Conservation (phyloP, 2,888 invertebrate species). For the Phania funesta region DNA sequence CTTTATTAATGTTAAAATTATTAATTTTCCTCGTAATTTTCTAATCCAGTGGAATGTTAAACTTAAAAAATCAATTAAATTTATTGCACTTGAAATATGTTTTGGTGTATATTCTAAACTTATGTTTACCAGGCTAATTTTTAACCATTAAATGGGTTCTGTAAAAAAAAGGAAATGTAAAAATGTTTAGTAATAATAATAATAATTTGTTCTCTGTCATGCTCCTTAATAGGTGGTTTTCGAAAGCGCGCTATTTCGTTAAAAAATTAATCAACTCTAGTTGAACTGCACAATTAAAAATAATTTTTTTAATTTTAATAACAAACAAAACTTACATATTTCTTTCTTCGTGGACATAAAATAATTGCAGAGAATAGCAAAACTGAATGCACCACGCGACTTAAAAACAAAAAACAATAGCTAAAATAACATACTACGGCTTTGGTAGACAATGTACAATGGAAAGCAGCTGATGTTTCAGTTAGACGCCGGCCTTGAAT, state of each 20-base stretch:
- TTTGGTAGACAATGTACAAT: too few species aligned
- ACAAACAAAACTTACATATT: background rate
- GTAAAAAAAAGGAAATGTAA: constrained; percentile 15
- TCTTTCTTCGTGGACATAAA: background rate
- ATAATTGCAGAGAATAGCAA: background rate
- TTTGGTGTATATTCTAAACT: background rate
- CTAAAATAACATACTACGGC: background rate
- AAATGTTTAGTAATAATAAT: background rate
- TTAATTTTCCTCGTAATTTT: background rate
- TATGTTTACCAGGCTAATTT: background rate
- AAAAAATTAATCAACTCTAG: background rate
- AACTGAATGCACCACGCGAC: background rate
- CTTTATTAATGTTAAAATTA: background rate
- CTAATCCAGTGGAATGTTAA: constrained; percentile 14
- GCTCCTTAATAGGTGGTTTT: constrained; percentile 16
- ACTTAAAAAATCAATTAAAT: background rate
- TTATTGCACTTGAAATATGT: constrained; percentile 32
- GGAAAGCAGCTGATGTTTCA: too few species aligned
- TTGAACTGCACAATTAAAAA: background rate
- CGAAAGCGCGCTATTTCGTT: background rate
- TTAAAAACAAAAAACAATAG: too few species aligned
- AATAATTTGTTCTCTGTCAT: background rate
- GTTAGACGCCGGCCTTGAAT: too few species aligned
- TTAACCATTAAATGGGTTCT: constrained; percentile 5
- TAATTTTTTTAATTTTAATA: background rate